Conservation (phyloP, 1,140 invertebrate species). For the Euwallacea similis region DNA sequence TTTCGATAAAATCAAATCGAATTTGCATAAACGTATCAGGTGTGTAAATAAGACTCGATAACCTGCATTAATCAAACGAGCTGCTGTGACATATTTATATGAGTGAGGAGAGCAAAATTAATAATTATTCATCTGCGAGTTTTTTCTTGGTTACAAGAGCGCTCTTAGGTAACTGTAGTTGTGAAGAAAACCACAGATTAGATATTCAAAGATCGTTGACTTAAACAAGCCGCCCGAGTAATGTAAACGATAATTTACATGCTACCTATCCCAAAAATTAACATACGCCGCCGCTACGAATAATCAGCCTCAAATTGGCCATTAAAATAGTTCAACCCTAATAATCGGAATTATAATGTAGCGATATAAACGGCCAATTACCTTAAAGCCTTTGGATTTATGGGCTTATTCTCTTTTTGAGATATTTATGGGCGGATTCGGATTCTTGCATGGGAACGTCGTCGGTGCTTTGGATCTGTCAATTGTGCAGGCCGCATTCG, state of each 20-base stretch:
- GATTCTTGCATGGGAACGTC: conserved; percentile 1
- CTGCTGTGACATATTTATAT: conserved; percentile 21
- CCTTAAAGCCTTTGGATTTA: conserved; percentile 11
- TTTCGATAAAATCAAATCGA: conserved; percentile 27
- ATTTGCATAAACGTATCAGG: conserved; percentile 29
- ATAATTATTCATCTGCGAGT: too few relatives aligned
- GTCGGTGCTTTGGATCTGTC: conserved; percentile 8
- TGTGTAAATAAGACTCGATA: conserved; percentile 27
- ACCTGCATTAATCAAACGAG: conserved; percentile 20
- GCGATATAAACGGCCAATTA: conserved; percentile 18
- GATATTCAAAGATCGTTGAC: not conserved
- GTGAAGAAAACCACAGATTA: too few relatives aligned
- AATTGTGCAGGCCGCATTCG: not conserved
- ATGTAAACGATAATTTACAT: conserved; percentile 6
- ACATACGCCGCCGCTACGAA: conserved; percentile 9
- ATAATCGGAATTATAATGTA: conserved; percentile 14
- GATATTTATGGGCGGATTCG: conserved; percentile 14
- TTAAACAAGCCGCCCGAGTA: not conserved
- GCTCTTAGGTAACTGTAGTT: too few relatives aligned
- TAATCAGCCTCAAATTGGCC: conserved; percentile 14
- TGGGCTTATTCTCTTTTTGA: conserved; percentile 20
- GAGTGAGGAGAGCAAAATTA: not conserved
- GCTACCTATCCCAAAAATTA: conserved; percentile 16
- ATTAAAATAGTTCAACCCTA: conserved; percentile 22
- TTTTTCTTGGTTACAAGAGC: too few relatives aligned